These are phyloP conservation scores for Stenolophus ochropezus DNA, from an alignment of 2,888 invertebrate genomes.

Conservation along the genomic window DNA sequence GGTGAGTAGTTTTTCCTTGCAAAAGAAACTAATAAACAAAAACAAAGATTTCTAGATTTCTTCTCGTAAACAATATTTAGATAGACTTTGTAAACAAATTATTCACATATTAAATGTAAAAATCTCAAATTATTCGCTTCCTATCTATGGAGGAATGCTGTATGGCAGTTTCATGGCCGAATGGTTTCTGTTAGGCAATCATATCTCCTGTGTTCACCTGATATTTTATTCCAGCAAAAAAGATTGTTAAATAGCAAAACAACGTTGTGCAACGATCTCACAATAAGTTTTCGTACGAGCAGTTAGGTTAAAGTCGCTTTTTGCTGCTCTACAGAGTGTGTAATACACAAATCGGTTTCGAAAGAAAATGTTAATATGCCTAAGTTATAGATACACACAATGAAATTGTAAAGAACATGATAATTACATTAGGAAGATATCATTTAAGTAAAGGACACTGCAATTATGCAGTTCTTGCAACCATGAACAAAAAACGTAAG, in stretches of 20 bases:
- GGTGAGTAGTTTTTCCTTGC: neutral
- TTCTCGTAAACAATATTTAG: conserved; percentile 1
- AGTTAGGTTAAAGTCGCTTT: conserved; percentile 41
- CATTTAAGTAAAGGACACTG: neutral
- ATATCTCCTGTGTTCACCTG: conserved; percentile 41
- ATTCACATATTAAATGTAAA: neutral
- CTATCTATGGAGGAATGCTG: conserved; percentile 5
- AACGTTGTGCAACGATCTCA: conserved; percentile 46
- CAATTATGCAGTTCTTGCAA: neutral
- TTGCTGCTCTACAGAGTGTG: conserved; percentile 49
- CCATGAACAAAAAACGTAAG: neutral
- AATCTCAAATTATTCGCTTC: conserved; percentile 13
- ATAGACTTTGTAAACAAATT: neutral
- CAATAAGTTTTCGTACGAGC: conserved; percentile 38
- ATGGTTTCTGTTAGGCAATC: conserved; percentile 49
- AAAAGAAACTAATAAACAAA: neutral
- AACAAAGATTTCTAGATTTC: neutral
- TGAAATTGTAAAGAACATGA: neutral
- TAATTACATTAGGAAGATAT: conserved; percentile 13
- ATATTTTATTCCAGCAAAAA: conserved; percentile 50
- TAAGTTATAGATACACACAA: neutral
- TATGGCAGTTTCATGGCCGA: conserved; percentile 52
- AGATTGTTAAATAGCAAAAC: conserved; percentile 41
- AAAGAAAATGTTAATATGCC: conserved; percentile 24
- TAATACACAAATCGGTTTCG: conserved; percentile 39